Evolutionary conservation across 2,113 vertebrate genomes (phyloP), one percentile per base, ranked within the genome.

Genomic region (Oreochromis spilurus): DNA sequence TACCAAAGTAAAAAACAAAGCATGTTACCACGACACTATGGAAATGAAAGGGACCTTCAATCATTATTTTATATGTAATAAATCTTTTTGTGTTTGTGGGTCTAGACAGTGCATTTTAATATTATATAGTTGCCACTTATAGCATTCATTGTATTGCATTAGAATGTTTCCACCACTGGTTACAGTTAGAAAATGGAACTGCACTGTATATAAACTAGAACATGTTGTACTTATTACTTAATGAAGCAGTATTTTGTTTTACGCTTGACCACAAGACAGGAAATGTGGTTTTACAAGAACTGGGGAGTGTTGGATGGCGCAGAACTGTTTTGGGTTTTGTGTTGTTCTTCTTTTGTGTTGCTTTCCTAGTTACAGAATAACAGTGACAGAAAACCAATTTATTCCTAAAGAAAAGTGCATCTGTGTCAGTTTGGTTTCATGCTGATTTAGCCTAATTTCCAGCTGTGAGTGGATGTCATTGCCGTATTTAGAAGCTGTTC

Each of bases 381-480:
- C n/a, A 81, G 77, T 87, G 84, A 65, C 88, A 84, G 48, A 80
- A 81, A 82, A 70, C 2, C 50, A 62, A 31, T 83, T 86, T 62
- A 26, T 43, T 79, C 40, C 75, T 84, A 50, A 81, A 85, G 57
- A 87, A 65, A 70, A 45, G 57, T 72, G 52, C 85, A 81, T 88
- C 67, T 87, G 52, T 75, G 82, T 54, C 34, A 36, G 57, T 86
- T 80, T 85, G 79, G 40, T 62, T 87, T 77, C 84, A 45, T 79
- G 90, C 86, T 82, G 86, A 86, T 90, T 87, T 80, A 79, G 77
- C 80, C 86, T 79, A 60, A 91, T 88, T 85, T 92, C 89, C 86
- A 79, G 58, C 89, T 92, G 81, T 81, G 90, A 86, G 86, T 43
- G 65, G 85, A 84, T 91, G 90, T 87, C 72, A 84, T 60, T 88